A percentile compares a stretch with the other conserved stretches of the same genome.
Evolutionary conservation across 2,888 invertebrate species (phyloP).

Genomic region (Drosophila merina): DNA sequence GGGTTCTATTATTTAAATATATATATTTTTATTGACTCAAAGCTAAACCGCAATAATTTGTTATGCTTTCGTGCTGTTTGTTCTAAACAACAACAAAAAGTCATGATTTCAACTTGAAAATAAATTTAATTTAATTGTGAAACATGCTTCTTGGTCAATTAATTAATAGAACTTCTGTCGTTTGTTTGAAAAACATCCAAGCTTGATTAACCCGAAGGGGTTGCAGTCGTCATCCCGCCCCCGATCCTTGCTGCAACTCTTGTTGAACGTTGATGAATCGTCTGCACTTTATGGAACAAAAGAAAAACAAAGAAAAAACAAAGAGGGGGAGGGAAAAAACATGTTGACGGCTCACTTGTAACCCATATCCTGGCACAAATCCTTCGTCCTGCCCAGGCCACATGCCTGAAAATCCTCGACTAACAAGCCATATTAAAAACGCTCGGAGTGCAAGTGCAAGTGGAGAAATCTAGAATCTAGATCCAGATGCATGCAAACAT

Average conservation of each 20-base stretch:
- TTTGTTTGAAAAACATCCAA: not conserved
- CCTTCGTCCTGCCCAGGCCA: conserved; percentile 10
- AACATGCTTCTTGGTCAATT: not conserved
- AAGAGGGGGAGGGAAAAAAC: conserved; percentile 35
- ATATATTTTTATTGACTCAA: not conserved
- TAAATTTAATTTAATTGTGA: not conserved
- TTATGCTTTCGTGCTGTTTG: not conserved
- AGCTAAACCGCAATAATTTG: not conserved
- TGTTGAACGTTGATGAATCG: conserved; percentile 69
- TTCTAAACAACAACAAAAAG: not conserved
- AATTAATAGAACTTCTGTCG: conserved; percentile 1
- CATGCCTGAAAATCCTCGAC: conserved; percentile 50
- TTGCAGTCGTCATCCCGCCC: not conserved
- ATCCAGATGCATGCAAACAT: conserved; percentile 42
- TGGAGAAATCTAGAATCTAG: conserved; percentile 46
- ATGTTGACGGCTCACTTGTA: conserved; percentile 57
- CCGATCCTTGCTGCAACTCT: conserved; percentile 18
- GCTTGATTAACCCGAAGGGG: conserved; percentile 17
- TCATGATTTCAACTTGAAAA: not conserved
- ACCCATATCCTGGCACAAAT: conserved; percentile 37
- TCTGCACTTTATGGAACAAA: conserved; percentile 63
- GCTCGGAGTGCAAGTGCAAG: conserved; percentile 41
- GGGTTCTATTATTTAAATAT: not conserved
- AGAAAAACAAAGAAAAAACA: not conserved
- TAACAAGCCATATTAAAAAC: conserved; percentile 78